Conservation (phyloP, 2,113 vertebrate genomes). For the Podilymbus podiceps region DNA sequence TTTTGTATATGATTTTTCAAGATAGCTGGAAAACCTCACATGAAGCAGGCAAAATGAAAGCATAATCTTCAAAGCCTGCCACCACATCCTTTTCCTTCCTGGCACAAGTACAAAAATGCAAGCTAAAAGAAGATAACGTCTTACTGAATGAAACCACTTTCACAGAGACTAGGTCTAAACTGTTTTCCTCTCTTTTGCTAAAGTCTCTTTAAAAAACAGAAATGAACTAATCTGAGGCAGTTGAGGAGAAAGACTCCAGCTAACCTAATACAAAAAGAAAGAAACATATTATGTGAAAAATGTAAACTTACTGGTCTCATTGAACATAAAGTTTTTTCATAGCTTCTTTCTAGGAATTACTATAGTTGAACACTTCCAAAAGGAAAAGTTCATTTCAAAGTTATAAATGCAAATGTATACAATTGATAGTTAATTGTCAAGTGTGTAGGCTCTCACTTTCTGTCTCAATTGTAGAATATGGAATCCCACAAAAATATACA, state of each 20-base stretch:
- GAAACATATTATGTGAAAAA: neutral
- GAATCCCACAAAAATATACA: neutral
- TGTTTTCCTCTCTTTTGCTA: neutral
- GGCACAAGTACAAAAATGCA: neutral
- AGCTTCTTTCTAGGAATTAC: neutral
- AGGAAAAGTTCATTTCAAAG: neutral
- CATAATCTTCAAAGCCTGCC: conserved; percentile 16
- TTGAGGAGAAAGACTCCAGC: neutral
- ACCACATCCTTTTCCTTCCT: conserved; percentile 6
- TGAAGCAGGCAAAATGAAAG: conserved; percentile 16
- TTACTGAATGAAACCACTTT: conserved; percentile 25
- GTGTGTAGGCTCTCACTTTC: neutral
- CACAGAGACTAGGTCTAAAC: neutral
- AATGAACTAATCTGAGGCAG: neutral
- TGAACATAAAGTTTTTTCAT: neutral
- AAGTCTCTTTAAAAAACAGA: neutral
- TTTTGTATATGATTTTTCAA: conserved; percentile 9
- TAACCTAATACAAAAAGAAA: neutral
- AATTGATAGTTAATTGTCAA: neutral
- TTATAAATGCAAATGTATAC: neutral
- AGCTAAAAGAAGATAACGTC: neutral
- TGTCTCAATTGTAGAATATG: neutral
- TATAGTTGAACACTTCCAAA: neutral
- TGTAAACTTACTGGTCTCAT: neutral
- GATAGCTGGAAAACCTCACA: neutral